These are phyloP conservation scores for Fulmarus glacialis DNA, from an alignment of 2,113 vertebrate species.

Conservation along the genomic window DNA sequence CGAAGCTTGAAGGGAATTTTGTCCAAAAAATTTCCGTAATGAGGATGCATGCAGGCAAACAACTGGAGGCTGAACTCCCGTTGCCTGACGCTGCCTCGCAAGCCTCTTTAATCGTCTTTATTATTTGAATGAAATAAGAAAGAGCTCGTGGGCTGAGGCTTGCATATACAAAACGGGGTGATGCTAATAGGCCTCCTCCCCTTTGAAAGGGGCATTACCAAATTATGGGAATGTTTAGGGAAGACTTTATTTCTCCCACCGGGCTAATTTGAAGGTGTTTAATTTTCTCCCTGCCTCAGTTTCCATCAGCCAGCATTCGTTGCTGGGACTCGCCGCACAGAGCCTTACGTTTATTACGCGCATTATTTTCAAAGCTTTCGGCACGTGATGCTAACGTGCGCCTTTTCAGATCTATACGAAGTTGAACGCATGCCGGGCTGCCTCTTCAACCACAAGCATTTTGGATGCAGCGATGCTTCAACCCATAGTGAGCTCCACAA, in stretches of 20 bases:
- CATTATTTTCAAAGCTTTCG: constrained; percentile 38
- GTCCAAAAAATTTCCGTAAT: constrained; percentile 25
- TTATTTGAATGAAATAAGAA: constrained; percentile 46
- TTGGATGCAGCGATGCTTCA: neutral
- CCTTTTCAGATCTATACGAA: neutral
- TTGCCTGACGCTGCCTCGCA: constrained; percentile 9
- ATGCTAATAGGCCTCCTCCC: constrained; percentile 46
- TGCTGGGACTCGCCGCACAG: neutral
- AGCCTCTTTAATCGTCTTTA: constrained; percentile 27
- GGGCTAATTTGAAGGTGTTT: constrained; percentile 28
- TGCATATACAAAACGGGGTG: neutral
- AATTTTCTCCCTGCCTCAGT: constrained; percentile 35
- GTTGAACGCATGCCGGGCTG: neutral
- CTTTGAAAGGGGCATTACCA: constrained; percentile 35
- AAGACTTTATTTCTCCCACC: constrained; percentile 36
- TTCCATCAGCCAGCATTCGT: neutral
- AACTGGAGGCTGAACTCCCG: constrained; percentile 52
- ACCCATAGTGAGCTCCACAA: constrained; percentile 25
- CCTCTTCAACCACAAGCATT: neutral
- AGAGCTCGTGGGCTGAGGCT: constrained; percentile 41
- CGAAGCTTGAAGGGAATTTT: constrained; percentile 60
- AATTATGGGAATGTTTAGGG: constrained; percentile 46
- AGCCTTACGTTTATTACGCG: neutral
- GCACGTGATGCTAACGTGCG: constrained; percentile 31
- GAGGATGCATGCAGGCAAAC: constrained; percentile 53